Evolutionary conservation across 2,113 vertebrate species (phyloP).

Genomic region (Nanorana parkeri): DNA sequence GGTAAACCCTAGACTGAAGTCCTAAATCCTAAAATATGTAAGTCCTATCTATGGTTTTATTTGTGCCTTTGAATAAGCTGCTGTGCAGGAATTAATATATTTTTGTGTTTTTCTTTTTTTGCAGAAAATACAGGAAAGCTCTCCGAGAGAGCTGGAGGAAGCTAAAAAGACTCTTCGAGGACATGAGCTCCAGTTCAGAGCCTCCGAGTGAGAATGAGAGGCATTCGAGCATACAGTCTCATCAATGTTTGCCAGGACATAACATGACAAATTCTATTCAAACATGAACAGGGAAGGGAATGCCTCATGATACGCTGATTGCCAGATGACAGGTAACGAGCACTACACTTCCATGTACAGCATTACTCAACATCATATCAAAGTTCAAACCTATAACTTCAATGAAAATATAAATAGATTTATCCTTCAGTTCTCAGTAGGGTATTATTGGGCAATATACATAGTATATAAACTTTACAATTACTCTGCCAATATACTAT

Average conservation of each 20-base stretch:
- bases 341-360: too few relatives aligned
- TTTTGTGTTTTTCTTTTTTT: background rate
- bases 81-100: background rate
- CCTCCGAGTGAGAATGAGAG: conserved; percentile 46
- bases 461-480: too few relatives aligned
- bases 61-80: too few relatives aligned
- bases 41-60: too few relatives aligned
- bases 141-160: conserved; percentile 62
- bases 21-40: too few relatives aligned
- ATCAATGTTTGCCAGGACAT: conserved; percentile 43
- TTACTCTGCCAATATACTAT: too few relatives aligned
- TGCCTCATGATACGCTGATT: background rate
- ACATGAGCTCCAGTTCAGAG: conserved; percentile 45
- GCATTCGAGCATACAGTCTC: conserved; percentile 27
- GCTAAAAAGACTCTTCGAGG: conserved; percentile 56
- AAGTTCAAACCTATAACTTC: too few relatives aligned
- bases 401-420: too few relatives aligned
- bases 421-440: too few relatives aligned
- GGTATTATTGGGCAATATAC: too few relatives aligned
- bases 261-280: conserved; percentile 18
- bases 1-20: too few relatives aligned
- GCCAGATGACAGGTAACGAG: background rate
- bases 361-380: too few relatives aligned
- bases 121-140: conserved; percentile 67
- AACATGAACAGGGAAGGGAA: conserved; percentile 7